phyloP scores from a whole-genome alignment of 2,888 invertebrate genomes.

The Neoascia interrupta region DNA sequence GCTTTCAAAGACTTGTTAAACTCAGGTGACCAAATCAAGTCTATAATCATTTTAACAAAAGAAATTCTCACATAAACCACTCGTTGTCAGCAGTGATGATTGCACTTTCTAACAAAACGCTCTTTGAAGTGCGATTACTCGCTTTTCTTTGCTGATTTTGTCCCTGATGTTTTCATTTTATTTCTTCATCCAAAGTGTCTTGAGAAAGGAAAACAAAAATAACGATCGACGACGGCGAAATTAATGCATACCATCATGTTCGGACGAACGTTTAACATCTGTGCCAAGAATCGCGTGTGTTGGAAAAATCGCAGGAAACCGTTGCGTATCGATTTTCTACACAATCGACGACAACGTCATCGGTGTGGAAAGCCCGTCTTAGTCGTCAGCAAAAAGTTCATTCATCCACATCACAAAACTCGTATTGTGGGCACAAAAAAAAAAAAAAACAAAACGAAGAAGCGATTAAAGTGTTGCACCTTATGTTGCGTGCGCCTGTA shows the following conservation, averaged over 20 bases:
- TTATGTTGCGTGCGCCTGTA: background rate
- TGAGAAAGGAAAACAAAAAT: background rate
- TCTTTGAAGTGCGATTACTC: slow-evolving; percentile 17
- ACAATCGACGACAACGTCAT: background rate
- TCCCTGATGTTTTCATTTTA: slow-evolving; percentile 5
- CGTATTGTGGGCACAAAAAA: slow-evolving; percentile 24
- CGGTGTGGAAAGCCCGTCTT: slow-evolving; percentile 14
- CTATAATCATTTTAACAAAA: slow-evolving; percentile 43
- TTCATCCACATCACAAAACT: slow-evolving; percentile 35
- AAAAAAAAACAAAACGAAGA: too few species aligned
- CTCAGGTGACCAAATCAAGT: slow-evolving; percentile 49
- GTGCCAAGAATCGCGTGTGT: slow-evolving; percentile 17
- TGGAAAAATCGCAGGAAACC: slow-evolving; percentile 17
- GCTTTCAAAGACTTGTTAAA: too few species aligned
- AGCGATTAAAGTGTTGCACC: background rate
- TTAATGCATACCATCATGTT: slow-evolving; percentile 30
- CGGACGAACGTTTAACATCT: slow-evolving; percentile 26
- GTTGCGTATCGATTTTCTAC: slow-evolving; percentile 32
- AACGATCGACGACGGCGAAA: background rate
- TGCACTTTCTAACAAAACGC: slow-evolving; percentile 50
- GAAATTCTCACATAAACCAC: slow-evolving; percentile 57
- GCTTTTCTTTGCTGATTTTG: slow-evolving; percentile 19
- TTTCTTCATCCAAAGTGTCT: slow-evolving; percentile 8
- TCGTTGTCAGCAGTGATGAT: slow-evolving; percentile 12
- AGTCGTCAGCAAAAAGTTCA: slow-evolving; percentile 36